Evolutionary conservation across 2,888 invertebrate species (phyloP).

Genomic region (Notodonta dromedarius): DNA sequence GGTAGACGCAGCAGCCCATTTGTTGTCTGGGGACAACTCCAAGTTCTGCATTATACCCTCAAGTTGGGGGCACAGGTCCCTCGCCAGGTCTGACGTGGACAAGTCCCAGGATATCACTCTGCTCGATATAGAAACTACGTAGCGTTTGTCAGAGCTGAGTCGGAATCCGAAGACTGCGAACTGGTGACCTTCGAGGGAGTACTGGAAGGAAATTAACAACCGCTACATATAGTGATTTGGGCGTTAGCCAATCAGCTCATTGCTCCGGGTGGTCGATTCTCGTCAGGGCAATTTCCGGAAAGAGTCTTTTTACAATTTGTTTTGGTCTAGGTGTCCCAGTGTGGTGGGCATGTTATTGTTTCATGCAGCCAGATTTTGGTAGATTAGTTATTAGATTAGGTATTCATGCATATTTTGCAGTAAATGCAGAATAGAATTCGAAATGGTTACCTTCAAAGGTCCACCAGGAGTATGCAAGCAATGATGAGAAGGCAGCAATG

Average conservation of each 20-base stretch:
- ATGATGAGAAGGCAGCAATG: constrained; percentile 96
- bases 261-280: no score
- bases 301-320: no score
- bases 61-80: constrained; percentile 95
- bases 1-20: constrained; percentile 97
- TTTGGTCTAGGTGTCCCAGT: no score
- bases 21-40: constrained; percentile 96
- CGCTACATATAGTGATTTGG: no score
- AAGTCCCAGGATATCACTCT: constrained; percentile 98
- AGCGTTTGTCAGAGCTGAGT: constrained; percentile 94
- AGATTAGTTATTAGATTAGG: no score
- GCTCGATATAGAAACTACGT: constrained; percentile 98
- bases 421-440: no score
- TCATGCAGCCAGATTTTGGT: no score
- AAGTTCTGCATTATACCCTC: constrained; percentile 98
- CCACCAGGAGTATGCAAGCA: constrained; percentile 99
- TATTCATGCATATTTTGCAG: no score
- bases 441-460: constrained; percentile 90
- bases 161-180: constrained; percentile 98
- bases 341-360: no score
- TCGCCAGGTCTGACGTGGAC: constrained; percentile 96
- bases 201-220: constrained; percentile 80
- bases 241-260: no score
- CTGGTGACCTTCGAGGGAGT: constrained; percentile 98
- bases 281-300: no score